Percentiles rank a stretch among this genome's conserved stretches.
phyloP scores from a whole-genome alignment of 1,140 invertebrate genomes.

The Drosophila nigromelanica region DNA sequence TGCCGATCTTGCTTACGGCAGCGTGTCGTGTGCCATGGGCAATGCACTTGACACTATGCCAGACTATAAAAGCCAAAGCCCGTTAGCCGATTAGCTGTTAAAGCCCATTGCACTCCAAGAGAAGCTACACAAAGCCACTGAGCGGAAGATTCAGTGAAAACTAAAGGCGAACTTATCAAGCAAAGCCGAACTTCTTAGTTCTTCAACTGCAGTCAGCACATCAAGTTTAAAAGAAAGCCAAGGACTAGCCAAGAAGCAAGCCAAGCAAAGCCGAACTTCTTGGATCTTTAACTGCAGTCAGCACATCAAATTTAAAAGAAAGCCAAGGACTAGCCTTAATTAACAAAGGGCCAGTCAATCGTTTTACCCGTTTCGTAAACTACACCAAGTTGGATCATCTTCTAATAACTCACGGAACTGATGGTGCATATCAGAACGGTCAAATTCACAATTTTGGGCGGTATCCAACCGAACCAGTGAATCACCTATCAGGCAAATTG shows the following conservation, averaged over 20 bases:
- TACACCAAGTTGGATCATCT: slow-evolving; percentile 30
- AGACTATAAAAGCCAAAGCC: slow-evolving; percentile 57
- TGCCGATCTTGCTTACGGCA: slow-evolving; percentile 34
- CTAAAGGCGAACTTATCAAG: background rate
- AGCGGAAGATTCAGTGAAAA: background rate
- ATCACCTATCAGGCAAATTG: slow-evolving; percentile 57
- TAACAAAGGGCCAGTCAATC: background rate
- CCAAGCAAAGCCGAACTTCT: background rate
- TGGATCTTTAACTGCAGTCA: background rate
- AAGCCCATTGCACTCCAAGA: slow-evolving; percentile 21
- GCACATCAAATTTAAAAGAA: no score
- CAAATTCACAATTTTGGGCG: background rate
- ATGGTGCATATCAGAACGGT: background rate
- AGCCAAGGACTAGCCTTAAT: background rate
- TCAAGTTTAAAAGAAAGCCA: no score
- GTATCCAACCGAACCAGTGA: slow-evolving; percentile 49
- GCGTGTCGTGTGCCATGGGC: slow-evolving; percentile 47
- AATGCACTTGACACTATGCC: slow-evolving; percentile 12
- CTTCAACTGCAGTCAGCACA: no score
- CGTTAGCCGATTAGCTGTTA: slow-evolving; percentile 20
- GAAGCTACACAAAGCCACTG: slow-evolving; percentile 3
- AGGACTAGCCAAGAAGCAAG: no score
- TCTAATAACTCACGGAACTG: background rate
- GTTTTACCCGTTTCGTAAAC: background rate
- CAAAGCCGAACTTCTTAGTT: background rate